Evolutionary conservation across 2,888 invertebrate genomes (phyloP).

Genomic region (Arge pagana): DNA sequence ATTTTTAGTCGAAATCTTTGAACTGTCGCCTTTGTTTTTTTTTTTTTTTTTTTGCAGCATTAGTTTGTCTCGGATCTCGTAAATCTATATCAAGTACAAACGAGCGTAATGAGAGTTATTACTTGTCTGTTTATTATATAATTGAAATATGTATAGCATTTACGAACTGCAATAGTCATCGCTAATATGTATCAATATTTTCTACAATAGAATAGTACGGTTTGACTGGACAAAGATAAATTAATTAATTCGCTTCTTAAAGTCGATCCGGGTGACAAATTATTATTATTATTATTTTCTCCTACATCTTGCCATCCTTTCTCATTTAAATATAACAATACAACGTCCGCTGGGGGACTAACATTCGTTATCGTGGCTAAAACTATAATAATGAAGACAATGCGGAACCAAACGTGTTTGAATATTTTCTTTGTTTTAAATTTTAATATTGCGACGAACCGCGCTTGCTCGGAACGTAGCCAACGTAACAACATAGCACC

Average conservation of each 20-base stretch:
- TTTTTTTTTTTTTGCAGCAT: neutral
- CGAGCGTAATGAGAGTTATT: neutral
- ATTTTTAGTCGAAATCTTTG: neutral
- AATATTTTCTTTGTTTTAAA: neutral
- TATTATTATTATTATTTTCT: neutral
- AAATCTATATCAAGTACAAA: neutral
- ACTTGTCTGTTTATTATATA: neutral
- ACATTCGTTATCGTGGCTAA: too few relatives aligned
- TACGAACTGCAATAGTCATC: neutral
- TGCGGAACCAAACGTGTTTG: slow-evolving; percentile 12
- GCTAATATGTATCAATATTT: neutral
- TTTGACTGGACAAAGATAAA: slow-evolving; percentile 40
- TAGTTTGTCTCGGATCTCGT: neutral
- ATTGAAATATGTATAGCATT: neutral
- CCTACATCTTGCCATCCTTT: neutral
- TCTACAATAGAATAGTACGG: slow-evolving; percentile 40
- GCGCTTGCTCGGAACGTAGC: slow-evolving; percentile 39
- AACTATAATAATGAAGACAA: slow-evolving; percentile 20
- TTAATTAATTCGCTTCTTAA: slow-evolving; percentile 32
- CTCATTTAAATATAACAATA: neutral
- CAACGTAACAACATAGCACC: slow-evolving; percentile 58
- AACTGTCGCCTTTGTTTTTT: slow-evolving; percentile 2
- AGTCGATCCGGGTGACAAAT: too few relatives aligned
- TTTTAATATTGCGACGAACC: slow-evolving; percentile 26
- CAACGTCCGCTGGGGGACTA: neutral